Evolutionary conservation across 2,797 vertebrate species (phyloP).

Genomic region (Molossus molossus): DNA sequence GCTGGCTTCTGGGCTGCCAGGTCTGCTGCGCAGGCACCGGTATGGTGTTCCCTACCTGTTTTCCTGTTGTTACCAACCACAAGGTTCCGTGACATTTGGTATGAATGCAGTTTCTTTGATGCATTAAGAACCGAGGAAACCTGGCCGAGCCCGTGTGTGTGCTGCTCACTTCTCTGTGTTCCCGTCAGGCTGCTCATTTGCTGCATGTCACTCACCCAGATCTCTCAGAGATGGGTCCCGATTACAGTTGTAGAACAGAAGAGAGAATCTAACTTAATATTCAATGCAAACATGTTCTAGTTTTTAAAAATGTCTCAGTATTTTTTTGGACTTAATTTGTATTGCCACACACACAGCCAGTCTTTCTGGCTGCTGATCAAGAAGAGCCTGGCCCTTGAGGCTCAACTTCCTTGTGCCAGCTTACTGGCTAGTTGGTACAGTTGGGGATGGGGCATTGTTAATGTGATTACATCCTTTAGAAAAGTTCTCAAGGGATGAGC

Average conservation of each 20-base stretch:
- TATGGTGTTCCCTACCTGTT: neutral
- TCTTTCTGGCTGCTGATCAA: neutral
- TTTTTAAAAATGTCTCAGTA: neutral
- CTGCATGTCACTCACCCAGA: neutral
- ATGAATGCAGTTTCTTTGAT: neutral
- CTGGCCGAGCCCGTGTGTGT: neutral
- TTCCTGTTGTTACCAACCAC: neutral
- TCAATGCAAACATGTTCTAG: neutral
- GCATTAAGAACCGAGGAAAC: neutral
- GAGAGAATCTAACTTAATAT: slow-evolving; percentile 33
- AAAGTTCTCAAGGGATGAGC: neutral
- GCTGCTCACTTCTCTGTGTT: neutral
- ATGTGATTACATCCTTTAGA: neutral
- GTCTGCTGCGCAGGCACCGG: neutral
- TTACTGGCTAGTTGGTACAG: neutral
- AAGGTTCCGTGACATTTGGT: neutral
- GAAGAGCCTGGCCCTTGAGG: neutral
- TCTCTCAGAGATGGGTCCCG: neutral
- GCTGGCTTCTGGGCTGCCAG: neutral
- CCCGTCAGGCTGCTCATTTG: neutral
- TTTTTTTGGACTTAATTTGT: slow-evolving; percentile 4
- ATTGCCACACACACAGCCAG: neutral
- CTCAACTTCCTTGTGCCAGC: neutral
- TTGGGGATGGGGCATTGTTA: neutral
- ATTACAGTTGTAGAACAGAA: slow-evolving; percentile 14